Conservation (phyloP, 2,888 invertebrate species). For the Melinaea marsaeus region DNA sequence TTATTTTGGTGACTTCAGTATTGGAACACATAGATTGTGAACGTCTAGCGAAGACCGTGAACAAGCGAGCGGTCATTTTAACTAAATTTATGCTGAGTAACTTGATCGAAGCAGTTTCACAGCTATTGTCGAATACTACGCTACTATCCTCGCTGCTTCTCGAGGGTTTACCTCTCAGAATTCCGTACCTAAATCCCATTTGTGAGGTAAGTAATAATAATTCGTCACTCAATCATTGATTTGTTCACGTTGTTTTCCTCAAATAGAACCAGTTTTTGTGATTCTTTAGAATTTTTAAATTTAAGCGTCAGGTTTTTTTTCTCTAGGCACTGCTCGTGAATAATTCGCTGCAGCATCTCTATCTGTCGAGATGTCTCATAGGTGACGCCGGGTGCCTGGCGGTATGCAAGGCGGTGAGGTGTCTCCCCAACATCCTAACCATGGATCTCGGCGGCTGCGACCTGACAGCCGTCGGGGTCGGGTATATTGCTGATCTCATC, state of each 20-base stretch:
- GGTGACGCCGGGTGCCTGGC: constrained; percentile 85
- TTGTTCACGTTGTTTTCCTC: too few species aligned
- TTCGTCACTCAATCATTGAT: too few species aligned
- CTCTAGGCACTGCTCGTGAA: constrained; percentile 79
- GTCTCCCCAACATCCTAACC: constrained; percentile 81
- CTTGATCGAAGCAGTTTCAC: constrained; percentile 80
- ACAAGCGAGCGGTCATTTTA: constrained; percentile 80
- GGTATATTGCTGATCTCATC: constrained; percentile 81
- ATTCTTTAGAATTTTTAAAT: too few species aligned
- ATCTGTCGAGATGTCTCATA: constrained; percentile 82
- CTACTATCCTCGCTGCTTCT: constrained; percentile 80
- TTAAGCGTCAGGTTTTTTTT: constrained; percentile 10
- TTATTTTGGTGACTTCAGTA: constrained; percentile 46
- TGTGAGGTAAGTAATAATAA: constrained; percentile 66
- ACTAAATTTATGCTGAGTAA: constrained; percentile 84
- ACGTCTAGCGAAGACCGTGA: constrained; percentile 79
- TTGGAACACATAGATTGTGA: constrained; percentile 77
- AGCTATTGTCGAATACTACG: constrained; percentile 80
- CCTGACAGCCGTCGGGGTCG: constrained; percentile 80
- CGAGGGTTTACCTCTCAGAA: constrained; percentile 84
- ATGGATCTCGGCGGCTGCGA: constrained; percentile 84
- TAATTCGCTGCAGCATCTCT: constrained; percentile 81
- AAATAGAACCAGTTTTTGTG: not conserved
- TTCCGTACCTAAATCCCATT: constrained; percentile 80
- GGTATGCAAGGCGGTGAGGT: constrained; percentile 82